Conservation (phyloP, 1,140 invertebrate species). For the Drosophila melanogaster region DNA sequence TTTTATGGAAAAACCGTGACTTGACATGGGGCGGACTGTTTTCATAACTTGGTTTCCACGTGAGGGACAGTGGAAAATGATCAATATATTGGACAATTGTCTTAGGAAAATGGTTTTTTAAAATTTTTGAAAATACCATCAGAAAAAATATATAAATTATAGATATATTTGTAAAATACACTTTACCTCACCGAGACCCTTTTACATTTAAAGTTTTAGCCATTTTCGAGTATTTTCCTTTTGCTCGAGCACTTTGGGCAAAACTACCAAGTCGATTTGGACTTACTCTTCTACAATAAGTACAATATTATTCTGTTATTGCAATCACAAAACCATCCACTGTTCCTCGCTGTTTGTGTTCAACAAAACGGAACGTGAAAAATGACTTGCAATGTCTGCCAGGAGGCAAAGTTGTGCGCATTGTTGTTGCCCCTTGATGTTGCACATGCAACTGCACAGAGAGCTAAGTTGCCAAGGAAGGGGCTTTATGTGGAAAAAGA, state of each 20-base stretch:
- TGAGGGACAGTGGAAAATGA: background rate
- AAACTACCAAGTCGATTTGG: background rate
- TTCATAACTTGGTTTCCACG: constrained; percentile 15
- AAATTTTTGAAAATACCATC: background rate
- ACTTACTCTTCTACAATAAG: background rate
- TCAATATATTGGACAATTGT: background rate
- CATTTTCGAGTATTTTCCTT: background rate
- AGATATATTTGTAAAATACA: background rate
- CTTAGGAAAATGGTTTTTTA: too few relatives aligned
- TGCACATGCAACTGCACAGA: constrained; percentile 50
- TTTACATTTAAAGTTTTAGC: background rate
- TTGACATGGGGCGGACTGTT: background rate
- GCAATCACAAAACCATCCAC: constrained; percentile 22
- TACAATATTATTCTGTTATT: constrained; percentile 11
- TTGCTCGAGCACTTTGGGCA: background rate
- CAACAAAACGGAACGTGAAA: constrained; percentile 33
- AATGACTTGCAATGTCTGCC: constrained; percentile 46
- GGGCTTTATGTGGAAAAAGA: background rate
- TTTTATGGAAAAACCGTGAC: constrained; percentile 31
- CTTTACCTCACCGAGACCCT: background rate
- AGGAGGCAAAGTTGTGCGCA: constrained; percentile 45
- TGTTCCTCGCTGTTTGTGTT: constrained; percentile 10
- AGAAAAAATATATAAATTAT: background rate
- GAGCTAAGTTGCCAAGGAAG: constrained; percentile 9
- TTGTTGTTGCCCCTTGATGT: constrained; percentile 47